These are phyloP conservation scores for Aphodius granarius DNA, from an alignment of 2,888 invertebrate species.

Conservation along the genomic window DNA sequence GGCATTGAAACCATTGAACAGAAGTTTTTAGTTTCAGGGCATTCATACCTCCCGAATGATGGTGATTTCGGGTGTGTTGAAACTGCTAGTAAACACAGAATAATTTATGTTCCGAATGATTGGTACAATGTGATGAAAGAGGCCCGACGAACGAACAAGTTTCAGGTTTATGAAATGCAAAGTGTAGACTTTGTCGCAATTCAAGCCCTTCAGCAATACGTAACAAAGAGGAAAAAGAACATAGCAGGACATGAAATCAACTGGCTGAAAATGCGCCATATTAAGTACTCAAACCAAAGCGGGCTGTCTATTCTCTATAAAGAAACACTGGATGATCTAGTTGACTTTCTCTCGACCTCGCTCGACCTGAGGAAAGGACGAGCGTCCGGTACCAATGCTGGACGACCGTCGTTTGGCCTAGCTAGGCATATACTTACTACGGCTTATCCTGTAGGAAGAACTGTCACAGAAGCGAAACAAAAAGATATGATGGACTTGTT, in stretches of 20 bases:
- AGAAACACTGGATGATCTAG: not conserved
- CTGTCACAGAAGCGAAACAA: not conserved
- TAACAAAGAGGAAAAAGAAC: conserved; percentile 5
- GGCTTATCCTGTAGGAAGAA: not conserved
- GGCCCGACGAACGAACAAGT: not conserved
- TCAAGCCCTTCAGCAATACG: not conserved
- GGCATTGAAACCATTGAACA: not conserved
- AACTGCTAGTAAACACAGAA: not conserved
- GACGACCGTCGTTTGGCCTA: not conserved
- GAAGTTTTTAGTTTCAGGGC: conserved; percentile 4
- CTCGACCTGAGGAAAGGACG: not conserved
- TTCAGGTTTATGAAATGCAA: conserved; percentile 13
- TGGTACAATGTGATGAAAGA: conserved; percentile 4
- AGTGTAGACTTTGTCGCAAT: not conserved
- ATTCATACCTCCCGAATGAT: conserved; percentile 12
- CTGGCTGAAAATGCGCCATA: conserved; percentile 8
- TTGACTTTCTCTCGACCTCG: not conserved
- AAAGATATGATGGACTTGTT: conserved; percentile 1
- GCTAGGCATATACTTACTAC: too few species aligned
- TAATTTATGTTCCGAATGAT: conserved; percentile 3
- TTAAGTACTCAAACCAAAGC: not conserved
- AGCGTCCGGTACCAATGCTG: not conserved
- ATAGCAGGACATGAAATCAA: not conserved
- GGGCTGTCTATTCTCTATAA: not conserved
- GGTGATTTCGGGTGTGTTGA: conserved; percentile 2